Evolutionary conservation across 1,140 invertebrate genomes (phyloP).

Genomic region (Delia radicum): DNA sequence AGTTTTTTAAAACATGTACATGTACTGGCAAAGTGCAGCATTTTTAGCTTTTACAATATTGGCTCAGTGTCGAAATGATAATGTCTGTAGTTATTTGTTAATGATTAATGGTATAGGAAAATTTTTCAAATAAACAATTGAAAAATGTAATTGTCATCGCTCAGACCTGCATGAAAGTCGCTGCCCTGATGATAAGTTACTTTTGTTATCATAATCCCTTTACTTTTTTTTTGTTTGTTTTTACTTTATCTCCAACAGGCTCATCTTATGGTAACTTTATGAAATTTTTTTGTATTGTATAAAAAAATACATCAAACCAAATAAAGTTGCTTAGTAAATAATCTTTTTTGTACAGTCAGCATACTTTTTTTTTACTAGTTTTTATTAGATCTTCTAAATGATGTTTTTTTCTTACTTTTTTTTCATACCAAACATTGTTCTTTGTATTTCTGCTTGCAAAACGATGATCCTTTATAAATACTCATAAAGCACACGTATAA

Average conservation of each 20-base stretch:
- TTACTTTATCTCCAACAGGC: not conserved
- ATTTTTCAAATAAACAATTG: too few species aligned
- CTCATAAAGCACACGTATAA: not conserved
- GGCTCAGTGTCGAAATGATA: too few species aligned
- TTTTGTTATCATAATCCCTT: not conserved
- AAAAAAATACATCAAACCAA: not conserved
- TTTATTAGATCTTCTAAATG: not conserved
- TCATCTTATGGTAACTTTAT: conserved; percentile 13
- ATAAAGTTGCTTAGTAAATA: not conserved
- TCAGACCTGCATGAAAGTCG: too few species aligned
- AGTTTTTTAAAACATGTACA: too few species aligned
- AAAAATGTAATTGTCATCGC: too few species aligned
- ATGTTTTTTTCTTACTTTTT: too few species aligned
- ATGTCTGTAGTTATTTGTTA: too few species aligned
- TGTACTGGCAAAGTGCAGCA: too few species aligned
- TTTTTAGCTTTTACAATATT: too few species aligned
- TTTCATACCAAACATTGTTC: too few species aligned
- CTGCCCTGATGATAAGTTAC: too few species aligned
- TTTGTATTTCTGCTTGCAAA: not conserved
- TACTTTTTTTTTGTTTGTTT: not conserved
- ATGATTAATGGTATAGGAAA: too few species aligned
- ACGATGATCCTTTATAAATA: not conserved
- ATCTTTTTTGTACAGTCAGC: not conserved
- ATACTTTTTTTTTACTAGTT: not conserved
- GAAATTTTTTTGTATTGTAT: not conserved